Evolutionary conservation across 2,888 invertebrate genomes (phyloP).

Genomic region (Trilocha varians): DNA sequence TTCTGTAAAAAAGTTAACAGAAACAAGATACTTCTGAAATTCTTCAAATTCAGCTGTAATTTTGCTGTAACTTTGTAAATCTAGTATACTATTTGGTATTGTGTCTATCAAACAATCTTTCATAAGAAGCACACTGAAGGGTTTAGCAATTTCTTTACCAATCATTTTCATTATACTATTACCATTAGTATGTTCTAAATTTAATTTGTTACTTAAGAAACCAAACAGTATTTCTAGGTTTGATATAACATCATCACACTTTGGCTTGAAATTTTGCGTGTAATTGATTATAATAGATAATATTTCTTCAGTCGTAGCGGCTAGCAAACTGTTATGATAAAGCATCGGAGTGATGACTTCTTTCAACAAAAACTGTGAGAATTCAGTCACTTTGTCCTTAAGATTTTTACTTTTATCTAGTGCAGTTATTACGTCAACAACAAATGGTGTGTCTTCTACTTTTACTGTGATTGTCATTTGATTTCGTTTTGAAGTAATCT

Average conservation of each 20-base stretch:
- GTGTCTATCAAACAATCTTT: conserved; percentile 83
- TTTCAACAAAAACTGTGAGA: conserved; percentile 73
- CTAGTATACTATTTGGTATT: conserved; percentile 82
- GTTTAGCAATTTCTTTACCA: conserved; percentile 67
- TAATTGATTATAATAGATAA: conserved; percentile 47
- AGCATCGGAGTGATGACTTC: conserved; percentile 75
- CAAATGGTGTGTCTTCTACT: conserved; percentile 31
- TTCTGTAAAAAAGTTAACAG: conserved; percentile 73
- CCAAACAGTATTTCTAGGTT: conserved; percentile 72
- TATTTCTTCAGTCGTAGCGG: conserved; percentile 42
- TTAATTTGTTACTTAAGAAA: conserved; percentile 72
- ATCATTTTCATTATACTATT: conserved; percentile 69
- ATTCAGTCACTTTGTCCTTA: conserved; percentile 62
- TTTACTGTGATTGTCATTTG: conserved; percentile 44
- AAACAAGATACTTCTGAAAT: conserved; percentile 77
- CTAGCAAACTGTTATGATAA: conserved; percentile 53
- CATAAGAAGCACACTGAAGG: conserved; percentile 78
- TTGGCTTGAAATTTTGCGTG: conserved; percentile 49
- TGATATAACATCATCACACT: conserved; percentile 69
- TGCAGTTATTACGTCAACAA: conserved; percentile 49
- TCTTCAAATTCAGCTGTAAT: conserved; percentile 76
- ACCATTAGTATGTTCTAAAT: conserved; percentile 51
- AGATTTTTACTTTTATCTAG: conserved; percentile 52
- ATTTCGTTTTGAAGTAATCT: conserved; percentile 32
- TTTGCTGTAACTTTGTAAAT: conserved; percentile 76